phyloP scores from a whole-genome alignment of 2,113 vertebrate species.

The Pomatostomus ruficeps region DNA sequence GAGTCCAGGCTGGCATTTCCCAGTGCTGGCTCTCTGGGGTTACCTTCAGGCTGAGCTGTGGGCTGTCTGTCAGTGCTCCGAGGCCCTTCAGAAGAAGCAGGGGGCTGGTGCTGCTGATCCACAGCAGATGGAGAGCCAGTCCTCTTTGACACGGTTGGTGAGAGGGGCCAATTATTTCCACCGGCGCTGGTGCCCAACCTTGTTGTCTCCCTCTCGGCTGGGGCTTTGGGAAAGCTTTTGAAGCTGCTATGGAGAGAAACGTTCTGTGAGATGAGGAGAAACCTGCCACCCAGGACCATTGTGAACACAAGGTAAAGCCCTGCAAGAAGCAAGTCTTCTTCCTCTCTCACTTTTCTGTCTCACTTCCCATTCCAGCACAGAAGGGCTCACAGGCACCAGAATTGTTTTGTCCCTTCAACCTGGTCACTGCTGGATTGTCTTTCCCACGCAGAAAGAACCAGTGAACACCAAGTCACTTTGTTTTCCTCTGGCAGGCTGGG shows the following conservation, averaged over 20 bases:
- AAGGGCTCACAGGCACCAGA: neutral
- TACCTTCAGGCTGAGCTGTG: neutral
- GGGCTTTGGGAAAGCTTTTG: conserved; percentile 35
- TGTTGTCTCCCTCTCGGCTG: neutral
- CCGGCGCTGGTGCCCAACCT: neutral
- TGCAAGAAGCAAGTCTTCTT: neutral
- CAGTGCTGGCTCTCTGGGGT: neutral
- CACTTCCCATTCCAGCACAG: neutral
- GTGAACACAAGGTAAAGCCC: neutral
- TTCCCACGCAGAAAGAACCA: neutral
- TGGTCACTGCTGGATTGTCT: neutral
- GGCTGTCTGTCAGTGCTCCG: neutral
- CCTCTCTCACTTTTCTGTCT: neutral
- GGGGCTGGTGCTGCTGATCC: neutral
- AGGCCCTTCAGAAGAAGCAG: neutral
- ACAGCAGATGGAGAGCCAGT: neutral
- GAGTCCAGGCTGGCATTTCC: neutral
- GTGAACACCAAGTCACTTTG: neutral
- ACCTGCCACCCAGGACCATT: neutral
- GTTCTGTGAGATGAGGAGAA: conserved; percentile 1
- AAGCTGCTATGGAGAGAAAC: conserved; percentile 28
- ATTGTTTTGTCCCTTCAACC: neutral
- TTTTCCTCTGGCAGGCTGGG: neutral
- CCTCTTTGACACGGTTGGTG: neutral
- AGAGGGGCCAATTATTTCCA: neutral